phyloP scores from a whole-genome alignment of 2,113 vertebrate species.

The Seriola quinqueradiata region DNA sequence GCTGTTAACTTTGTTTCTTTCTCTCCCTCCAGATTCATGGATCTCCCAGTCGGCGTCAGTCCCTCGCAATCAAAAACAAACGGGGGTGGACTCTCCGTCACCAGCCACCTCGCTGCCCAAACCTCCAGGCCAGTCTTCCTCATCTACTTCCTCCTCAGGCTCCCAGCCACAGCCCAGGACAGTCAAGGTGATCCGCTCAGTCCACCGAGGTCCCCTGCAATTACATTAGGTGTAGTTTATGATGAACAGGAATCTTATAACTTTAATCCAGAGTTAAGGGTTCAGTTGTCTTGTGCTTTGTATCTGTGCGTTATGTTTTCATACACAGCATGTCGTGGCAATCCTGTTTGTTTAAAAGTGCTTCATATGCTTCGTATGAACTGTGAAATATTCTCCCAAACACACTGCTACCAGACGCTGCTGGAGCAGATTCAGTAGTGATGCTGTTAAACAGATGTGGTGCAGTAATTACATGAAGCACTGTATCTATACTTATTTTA shows the following conservation, averaged over 20 bases:
- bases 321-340: not conserved
- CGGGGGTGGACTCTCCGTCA: constrained; percentile 93
- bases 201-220: not conserved
- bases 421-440: not conserved
- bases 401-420: not conserved
- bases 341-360: not conserved
- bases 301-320: not conserved
- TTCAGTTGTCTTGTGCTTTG: not conserved
- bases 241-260: not conserved
- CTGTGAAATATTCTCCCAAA: not conserved
- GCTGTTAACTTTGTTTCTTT: not conserved
- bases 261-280: too few species aligned
- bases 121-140: constrained; percentile 90
- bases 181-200: constrained; percentile 83
- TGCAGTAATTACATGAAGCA: not conserved
- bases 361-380: not conserved
- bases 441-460: not conserved
- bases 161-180: constrained; percentile 91
- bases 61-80: constrained; percentile 96
- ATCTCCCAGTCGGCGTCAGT: constrained; percentile 98
- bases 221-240: not conserved
- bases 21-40: constrained; percentile 90
- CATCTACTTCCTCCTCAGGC: constrained; percentile 88
- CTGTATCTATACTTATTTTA: not conserved
- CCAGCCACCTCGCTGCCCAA: constrained; percentile 94